Conservation (phyloP, 2,888 invertebrate species). For the Keiferia lycopersicella region DNA sequence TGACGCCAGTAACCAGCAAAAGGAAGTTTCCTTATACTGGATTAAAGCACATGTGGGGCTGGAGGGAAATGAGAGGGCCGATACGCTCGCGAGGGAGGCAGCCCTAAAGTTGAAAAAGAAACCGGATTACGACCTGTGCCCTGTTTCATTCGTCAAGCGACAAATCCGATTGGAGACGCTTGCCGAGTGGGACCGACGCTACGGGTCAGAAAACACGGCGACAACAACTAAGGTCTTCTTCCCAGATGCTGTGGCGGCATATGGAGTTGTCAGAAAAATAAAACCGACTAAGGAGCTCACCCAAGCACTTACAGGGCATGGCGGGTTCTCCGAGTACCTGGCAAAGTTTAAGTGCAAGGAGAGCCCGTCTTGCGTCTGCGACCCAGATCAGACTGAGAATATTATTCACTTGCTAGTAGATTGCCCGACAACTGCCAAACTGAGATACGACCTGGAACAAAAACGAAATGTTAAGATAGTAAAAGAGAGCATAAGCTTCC, state of each 20-base stretch:
- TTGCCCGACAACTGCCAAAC: neutral
- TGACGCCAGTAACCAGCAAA: neutral
- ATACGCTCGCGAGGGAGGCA: neutral
- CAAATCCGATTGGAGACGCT: neutral
- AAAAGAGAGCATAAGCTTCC: too few relatives aligned
- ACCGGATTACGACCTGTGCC: constrained; percentile 12
- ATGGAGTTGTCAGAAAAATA: neutral
- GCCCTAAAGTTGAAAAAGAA: too few relatives aligned
- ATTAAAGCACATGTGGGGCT: constrained; percentile 4
- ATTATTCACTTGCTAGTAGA: neutral
- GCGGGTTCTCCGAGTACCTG: constrained; percentile 24
- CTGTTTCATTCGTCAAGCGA: constrained; percentile 18
- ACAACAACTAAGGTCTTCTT: constrained; percentile 2
- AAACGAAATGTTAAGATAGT: too few relatives aligned
- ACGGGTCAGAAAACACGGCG: neutral
- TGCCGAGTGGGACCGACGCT: neutral
- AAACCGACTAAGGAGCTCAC: neutral
- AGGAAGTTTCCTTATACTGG: constrained; percentile 8
- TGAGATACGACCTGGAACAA: too few relatives aligned
- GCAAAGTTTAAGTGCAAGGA: constrained; percentile 24
- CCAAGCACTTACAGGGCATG: constrained; percentile 19
- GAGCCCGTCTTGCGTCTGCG: constrained; percentile 11
- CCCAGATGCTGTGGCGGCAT: neutral
- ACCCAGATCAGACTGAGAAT: too few relatives aligned
- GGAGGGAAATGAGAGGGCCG: constrained; percentile 14